Conservation (phyloP, 2,113 vertebrate species). For the Aptenodytes patagonicus region DNA sequence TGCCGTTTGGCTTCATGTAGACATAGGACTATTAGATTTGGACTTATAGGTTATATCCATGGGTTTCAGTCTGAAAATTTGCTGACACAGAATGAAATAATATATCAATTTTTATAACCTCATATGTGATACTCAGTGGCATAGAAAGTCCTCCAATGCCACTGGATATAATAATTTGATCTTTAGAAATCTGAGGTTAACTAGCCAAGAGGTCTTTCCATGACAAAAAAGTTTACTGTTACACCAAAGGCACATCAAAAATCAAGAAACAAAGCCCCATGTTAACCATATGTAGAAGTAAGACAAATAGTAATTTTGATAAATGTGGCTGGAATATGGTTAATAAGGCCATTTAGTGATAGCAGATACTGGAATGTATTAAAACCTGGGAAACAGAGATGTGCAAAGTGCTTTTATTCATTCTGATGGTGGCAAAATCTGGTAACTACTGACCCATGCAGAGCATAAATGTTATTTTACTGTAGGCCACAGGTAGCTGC, state of each 20-base stretch:
- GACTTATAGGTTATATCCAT: background rate
- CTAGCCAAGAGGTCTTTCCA: background rate
- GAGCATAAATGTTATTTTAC: constrained; percentile 28
- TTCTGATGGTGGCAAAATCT: background rate
- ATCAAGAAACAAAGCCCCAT: background rate
- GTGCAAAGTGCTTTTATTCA: background rate
- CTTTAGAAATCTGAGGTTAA: background rate
- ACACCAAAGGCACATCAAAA: background rate
- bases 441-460: constrained; percentile 14
- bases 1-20: background rate
- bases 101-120: background rate
- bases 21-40: background rate
- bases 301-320: background rate
- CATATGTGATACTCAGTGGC: background rate
- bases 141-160: background rate
- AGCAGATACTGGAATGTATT: background rate
- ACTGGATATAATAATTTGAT: background rate
- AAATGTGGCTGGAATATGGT: background rate
- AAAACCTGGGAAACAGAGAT: background rate
- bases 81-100: background rate
- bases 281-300: background rate
- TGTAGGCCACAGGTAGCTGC: background rate
- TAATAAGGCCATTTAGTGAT: background rate
- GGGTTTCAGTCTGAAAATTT: background rate
- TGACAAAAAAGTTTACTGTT: background rate